phyloP scores from a whole-genome alignment of 1,140 invertebrate species.

The Pogonomyrmex californicus region DNA sequence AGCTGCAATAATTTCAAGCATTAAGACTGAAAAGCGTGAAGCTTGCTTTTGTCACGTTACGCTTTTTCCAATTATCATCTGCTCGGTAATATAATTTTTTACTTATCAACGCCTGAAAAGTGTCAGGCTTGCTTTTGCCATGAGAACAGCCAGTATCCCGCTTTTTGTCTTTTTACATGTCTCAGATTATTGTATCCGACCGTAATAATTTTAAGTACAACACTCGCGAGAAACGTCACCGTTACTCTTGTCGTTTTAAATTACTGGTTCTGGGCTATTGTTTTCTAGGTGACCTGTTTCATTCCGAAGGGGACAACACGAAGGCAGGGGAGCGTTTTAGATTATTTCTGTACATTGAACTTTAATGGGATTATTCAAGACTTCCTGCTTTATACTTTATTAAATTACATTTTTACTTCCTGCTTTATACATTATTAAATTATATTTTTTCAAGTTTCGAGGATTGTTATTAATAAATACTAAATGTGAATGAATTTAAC shows the following conservation, averaged over 20 bases:
- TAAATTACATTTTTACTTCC: background rate
- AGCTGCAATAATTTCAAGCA: slow-evolving; percentile 2
- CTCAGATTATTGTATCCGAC: background rate
- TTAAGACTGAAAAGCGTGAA: slow-evolving; percentile 7
- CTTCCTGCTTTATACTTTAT: background rate
- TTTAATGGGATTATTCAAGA: background rate
- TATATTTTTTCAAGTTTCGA: background rate
- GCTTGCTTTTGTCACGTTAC: background rate
- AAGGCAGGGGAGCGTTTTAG: background rate
- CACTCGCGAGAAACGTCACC: background rate
- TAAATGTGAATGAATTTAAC: background rate
- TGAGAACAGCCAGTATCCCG: too few relatives aligned
- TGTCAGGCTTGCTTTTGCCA: background rate
- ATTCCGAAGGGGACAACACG: background rate
- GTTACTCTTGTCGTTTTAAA: slow-evolving; percentile 24
- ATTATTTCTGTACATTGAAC: slow-evolving; percentile 19
- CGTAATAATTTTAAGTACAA: slow-evolving; percentile 27
- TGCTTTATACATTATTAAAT: background rate
- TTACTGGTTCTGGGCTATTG: slow-evolving; percentile 6
- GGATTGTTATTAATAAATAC: background rate
- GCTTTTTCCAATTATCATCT: slow-evolving; percentile 14
- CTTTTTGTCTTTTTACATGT: background rate
- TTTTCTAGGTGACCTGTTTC: slow-evolving; percentile 34
- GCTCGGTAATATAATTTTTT: background rate
- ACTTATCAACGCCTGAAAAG: slow-evolving; percentile 20